These are phyloP conservation scores for Chelonia mydas DNA, from an alignment of 2,797 vertebrate species.

Conservation along the genomic window DNA sequence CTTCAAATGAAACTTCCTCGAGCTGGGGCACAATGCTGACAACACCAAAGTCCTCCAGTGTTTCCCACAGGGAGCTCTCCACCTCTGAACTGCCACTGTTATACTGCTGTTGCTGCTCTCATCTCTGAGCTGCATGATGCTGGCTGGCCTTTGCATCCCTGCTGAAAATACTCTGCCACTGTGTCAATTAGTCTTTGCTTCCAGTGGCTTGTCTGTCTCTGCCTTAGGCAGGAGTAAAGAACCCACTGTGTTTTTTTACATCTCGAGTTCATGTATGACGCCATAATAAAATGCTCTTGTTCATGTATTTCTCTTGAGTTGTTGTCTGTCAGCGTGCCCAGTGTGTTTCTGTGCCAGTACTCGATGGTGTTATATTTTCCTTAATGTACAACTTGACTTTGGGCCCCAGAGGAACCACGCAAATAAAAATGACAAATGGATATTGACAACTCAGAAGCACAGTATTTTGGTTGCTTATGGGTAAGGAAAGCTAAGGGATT, in stretches of 20 bases:
- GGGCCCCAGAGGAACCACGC: background rate
- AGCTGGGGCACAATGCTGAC: background rate
- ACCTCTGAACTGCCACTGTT: background rate
- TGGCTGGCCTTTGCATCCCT: background rate
- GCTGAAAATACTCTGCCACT: background rate
- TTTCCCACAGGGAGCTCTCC: background rate
- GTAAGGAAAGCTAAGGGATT: background rate
- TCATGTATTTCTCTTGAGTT: background rate
- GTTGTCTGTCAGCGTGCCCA: background rate
- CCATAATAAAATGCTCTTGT: background rate
- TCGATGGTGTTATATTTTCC: background rate
- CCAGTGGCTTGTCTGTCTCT: background rate
- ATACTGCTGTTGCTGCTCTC: background rate
- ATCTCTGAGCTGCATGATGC: background rate
- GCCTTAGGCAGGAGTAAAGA: background rate
- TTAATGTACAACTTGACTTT: background rate
- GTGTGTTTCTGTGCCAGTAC: background rate
- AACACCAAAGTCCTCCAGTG: background rate
- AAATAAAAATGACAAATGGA: background rate
- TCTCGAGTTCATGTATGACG: background rate
- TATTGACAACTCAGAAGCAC: background rate
- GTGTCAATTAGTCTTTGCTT: background rate
- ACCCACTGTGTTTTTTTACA: background rate
- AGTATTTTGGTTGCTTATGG: background rate
- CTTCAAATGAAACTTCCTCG: background rate